phyloP scores from a whole-genome alignment of 1,140 invertebrate species.

The Polyergus mexicanus region DNA sequence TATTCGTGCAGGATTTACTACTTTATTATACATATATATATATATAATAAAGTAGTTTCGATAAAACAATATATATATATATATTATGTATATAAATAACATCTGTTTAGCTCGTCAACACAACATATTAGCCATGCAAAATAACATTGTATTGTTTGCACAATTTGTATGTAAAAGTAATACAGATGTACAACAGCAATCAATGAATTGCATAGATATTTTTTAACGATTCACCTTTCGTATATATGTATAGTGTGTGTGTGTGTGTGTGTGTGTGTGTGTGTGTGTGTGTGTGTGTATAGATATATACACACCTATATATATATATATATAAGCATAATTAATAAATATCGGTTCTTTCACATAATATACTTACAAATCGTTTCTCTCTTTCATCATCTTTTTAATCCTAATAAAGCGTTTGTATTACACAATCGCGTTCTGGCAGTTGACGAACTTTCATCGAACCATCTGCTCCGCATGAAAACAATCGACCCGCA shows the following conservation, averaged over 20 bases:
- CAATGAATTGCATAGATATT: slow-evolving; percentile 25
- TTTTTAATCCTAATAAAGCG: slow-evolving; percentile 81
- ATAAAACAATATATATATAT: slow-evolving; percentile 50
- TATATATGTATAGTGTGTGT: background rate
- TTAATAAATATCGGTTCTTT: slow-evolving; percentile 59
- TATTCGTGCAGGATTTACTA: slow-evolving; percentile 49
- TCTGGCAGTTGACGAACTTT: slow-evolving; percentile 97
- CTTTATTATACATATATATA: slow-evolving; percentile 39
- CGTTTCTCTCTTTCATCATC: slow-evolving; percentile 49
- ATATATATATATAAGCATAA: slow-evolving; percentile 18
- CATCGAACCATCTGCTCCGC: slow-evolving; percentile 99
- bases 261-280: background rate
- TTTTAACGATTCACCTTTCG: slow-evolving; percentile 20
- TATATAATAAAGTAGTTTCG: slow-evolving; percentile 44
- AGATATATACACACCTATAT: no score
- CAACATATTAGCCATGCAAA: slow-evolving; percentile 48
- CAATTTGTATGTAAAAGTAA: slow-evolving; percentile 46
- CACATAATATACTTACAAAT: slow-evolving; percentile 43
- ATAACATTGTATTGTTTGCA: slow-evolving; percentile 37
- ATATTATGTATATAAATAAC: slow-evolving; percentile 50
- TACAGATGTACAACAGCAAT: slow-evolving; percentile 53
- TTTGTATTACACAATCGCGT: slow-evolving; percentile 87
- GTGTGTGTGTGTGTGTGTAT: background rate
- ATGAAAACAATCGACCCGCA: slow-evolving; percentile 96
- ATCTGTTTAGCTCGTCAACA: slow-evolving; percentile 38